These are phyloP conservation scores for Echinarachnius parma DNA, from an alignment of 53 echinoderm and acorn worm species.

Conservation along the genomic window DNA sequence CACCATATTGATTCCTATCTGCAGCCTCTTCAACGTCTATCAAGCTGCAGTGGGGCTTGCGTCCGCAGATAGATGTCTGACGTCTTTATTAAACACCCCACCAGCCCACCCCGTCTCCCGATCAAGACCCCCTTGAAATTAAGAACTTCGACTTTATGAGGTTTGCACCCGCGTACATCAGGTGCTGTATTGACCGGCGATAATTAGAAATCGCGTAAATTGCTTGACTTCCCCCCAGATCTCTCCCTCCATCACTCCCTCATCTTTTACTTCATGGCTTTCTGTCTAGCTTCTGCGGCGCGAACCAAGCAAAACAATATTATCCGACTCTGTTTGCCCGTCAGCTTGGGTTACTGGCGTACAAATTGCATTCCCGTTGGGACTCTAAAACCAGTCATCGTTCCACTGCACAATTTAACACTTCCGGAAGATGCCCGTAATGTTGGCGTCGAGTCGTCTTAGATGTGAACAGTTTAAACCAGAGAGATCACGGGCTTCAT, in stretches of 20 bases:
- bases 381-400: conserved; percentile 35
- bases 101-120: conserved; percentile 2
- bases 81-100: conserved; percentile 22
- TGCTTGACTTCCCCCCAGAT: conserved; percentile 30
- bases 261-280: neutral
- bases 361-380: conserved; percentile 38
- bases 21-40: conserved; percentile 44
- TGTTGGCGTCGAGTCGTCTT: conserved; percentile 34
- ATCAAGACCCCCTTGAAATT: conserved; percentile 30
- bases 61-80: neutral
- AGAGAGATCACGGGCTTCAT: conserved; percentile 20
- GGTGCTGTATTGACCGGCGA: conserved; percentile 49
- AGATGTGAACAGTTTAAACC: conserved; percentile 21
- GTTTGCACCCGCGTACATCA: conserved; percentile 25
- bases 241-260: neutral
- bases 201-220: conserved; percentile 53
- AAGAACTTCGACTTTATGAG: conserved; percentile 50
- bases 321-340: conserved; percentile 76
- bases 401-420: conserved; percentile 42
- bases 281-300: neutral
- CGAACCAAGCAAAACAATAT: conserved; percentile 62
- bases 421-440: conserved; percentile 40
- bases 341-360: conserved; percentile 70
- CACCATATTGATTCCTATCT: conserved; percentile 49
- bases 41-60: conserved; percentile 7